Percentiles rank a stretch among this genome's conserved stretches.
These are phyloP conservation scores for Notospermus geniculatus DNA, from an alignment of 1,140 invertebrate genomes.

Conservation along the genomic window DNA sequence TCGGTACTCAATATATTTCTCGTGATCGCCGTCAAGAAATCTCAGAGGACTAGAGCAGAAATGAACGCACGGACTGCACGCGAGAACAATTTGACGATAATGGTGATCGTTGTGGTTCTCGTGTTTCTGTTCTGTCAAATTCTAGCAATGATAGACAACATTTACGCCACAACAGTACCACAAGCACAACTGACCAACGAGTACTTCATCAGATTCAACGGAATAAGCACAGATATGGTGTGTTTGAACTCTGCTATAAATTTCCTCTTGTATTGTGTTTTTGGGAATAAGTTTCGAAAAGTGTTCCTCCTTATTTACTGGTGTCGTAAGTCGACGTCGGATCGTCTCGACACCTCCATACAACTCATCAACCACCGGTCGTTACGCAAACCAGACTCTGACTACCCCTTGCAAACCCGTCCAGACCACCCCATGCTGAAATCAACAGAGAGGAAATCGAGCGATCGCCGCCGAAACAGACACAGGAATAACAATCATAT, in stretches of 20 bases:
- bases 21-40: conserved; percentile 67
- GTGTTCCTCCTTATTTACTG: conserved; percentile 81
- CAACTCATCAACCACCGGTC: conserved; percentile 2
- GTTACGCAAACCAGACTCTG: not conserved
- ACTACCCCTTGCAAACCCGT: not conserved
- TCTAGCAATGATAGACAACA: conserved; percentile 57
- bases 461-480: not conserved
- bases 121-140: conserved; percentile 74
- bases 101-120: conserved; percentile 72
- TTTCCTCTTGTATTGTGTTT: conserved; percentile 80
- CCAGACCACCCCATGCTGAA: not conserved
- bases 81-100: conserved; percentile 70
- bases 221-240: conserved; percentile 70
- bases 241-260: conserved; percentile 67
- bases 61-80: conserved; percentile 56
- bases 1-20: conserved; percentile 71
- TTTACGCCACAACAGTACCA: conserved; percentile 49
- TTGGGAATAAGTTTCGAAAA: conserved; percentile 91
- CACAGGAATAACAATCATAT: conserved; percentile 1
- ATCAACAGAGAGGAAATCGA: not conserved
- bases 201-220: conserved; percentile 61
- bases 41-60: conserved; percentile 52
- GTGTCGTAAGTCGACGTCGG: not conserved
- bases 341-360: conserved; percentile 2
- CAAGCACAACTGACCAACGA: conserved; percentile 59